Evolutionary conservation across 2,888 invertebrate genomes (phyloP).

Genomic region (Brenthis daphne): DNA sequence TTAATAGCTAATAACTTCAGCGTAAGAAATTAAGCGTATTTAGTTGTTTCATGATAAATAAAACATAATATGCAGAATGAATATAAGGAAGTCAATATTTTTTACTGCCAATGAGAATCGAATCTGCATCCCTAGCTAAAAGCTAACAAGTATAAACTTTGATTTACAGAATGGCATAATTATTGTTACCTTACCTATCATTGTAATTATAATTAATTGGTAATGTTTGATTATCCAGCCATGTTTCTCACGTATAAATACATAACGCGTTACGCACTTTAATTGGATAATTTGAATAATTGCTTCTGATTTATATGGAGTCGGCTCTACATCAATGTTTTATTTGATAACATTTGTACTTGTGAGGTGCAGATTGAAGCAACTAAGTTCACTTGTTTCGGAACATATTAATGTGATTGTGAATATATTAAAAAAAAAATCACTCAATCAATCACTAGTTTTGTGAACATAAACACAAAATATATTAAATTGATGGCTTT

Average conservation of each 20-base stretch:
- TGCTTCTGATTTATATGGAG: conserved; percentile 39
- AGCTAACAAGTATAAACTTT: background rate
- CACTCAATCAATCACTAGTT: background rate
- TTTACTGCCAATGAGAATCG: no score
- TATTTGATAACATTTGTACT: background rate
- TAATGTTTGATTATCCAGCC: conserved; percentile 34
- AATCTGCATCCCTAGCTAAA: background rate
- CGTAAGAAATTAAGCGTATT: no score
- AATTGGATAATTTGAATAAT: conserved; percentile 59
- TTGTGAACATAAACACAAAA: conserved; percentile 5
- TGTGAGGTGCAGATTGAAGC: background rate
- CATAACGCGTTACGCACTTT: conserved; percentile 48
- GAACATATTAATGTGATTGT: no score
- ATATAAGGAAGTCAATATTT: no score
- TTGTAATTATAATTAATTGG: conserved; percentile 36
- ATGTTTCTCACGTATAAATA: conserved; percentile 47
- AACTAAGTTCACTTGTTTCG: background rate
- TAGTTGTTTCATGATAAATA: no score
- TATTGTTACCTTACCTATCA: conserved; percentile 43
- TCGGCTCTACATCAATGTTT: background rate
- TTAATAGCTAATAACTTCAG: no score
- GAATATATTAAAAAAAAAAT: no score
- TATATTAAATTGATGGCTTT: conserved; percentile 3
- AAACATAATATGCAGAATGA: no score
- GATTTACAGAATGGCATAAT: conserved; percentile 14